Conservation (phyloP, 2,113 vertebrate species). For the Arothron firmamentum region DNA sequence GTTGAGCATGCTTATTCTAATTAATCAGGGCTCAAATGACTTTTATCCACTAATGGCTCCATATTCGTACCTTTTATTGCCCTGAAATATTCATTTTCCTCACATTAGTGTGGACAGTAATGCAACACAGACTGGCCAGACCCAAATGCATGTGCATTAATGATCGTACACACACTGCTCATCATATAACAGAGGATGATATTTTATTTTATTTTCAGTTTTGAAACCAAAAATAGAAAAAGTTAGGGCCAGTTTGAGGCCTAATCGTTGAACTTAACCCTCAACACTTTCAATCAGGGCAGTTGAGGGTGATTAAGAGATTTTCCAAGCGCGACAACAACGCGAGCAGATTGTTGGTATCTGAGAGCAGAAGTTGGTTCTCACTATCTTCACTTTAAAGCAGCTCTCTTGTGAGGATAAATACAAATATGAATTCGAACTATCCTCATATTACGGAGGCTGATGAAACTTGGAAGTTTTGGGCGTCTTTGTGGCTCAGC, state of each 20-base stretch:
- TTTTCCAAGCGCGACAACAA: neutral
- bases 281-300: too few species aligned
- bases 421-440: constrained; percentile 9
- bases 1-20: too few species aligned
- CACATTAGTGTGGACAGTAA: neutral
- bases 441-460: constrained; percentile 7
- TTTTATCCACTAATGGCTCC: too few species aligned
- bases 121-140: too few species aligned
- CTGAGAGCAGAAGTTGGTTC: constrained; percentile 25
- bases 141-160: too few species aligned
- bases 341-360: constrained; percentile 22
- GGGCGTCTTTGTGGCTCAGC: constrained; percentile 27
- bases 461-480: constrained; percentile 14
- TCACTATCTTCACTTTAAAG: constrained; percentile 20
- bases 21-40: too few species aligned
- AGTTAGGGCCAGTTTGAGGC: too few species aligned
- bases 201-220: too few species aligned
- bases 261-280: too few species aligned
- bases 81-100: constrained; percentile 7
- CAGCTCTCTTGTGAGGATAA: neutral
- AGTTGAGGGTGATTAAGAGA: neutral
- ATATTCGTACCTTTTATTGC: neutral
- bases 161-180: too few species aligned
- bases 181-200: too few species aligned
- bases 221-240: too few species aligned